Evolutionary conservation across 2,797 vertebrate species (phyloP).

Genomic region (Podargus strigoides): DNA sequence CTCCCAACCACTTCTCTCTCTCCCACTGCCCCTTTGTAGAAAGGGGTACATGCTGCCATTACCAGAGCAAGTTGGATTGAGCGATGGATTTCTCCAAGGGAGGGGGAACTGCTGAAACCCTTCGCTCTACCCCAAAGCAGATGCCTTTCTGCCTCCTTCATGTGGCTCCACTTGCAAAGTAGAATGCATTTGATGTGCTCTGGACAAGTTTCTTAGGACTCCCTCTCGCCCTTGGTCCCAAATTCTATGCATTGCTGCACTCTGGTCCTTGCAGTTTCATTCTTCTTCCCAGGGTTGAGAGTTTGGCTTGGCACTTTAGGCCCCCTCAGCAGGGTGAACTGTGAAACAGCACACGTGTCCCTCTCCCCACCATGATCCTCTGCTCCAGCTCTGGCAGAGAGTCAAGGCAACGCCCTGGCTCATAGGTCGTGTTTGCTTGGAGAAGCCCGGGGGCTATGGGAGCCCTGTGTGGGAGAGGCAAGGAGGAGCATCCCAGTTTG

Average conservation of each 20-base stretch:
- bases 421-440: constrained; percentile 68
- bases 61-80: constrained; percentile 53
- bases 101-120: not conserved
- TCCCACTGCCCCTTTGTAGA: constrained; percentile 41
- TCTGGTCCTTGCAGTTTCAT: constrained; percentile 54
- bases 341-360: constrained; percentile 49
- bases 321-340: constrained; percentile 67
- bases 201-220: constrained; percentile 64
- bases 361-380: constrained; percentile 14
- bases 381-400: constrained; percentile 53
- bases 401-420: constrained; percentile 67
- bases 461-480: constrained; percentile 67
- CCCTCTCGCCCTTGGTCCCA: constrained; percentile 44
- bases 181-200: constrained; percentile 45
- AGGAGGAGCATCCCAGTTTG: constrained; percentile 74
- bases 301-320: constrained; percentile 77
- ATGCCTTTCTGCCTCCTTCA: constrained; percentile 56
- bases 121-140: constrained; percentile 40
- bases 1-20: constrained; percentile 33
- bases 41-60: constrained; percentile 62
- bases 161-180: constrained; percentile 16
- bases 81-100: constrained; percentile 41
- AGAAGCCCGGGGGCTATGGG: constrained; percentile 65
- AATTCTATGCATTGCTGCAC: constrained; percentile 65
- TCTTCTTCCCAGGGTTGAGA: constrained; percentile 66